Base-by-base conservation (phyloP, 2,888 invertebrate genomes). In the Glyphotaelius pellucidus region DNA sequence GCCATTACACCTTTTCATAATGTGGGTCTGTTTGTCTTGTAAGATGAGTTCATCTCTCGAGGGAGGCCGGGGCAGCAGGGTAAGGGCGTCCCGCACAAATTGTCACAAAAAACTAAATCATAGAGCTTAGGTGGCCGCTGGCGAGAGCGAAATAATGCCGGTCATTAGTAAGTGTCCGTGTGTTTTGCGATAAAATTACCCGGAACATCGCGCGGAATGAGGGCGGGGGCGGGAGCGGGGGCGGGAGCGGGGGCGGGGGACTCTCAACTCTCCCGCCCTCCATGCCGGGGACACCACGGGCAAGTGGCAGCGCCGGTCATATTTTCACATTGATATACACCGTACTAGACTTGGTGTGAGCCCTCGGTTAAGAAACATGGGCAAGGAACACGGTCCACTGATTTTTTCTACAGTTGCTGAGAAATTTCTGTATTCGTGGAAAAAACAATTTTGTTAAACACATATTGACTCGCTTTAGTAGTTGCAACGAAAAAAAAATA, bases 131-230 rank as follows among this genome's bases (percentile, higher is more conserved):
- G 83, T 91, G 86, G 92, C 90, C 87, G 88, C 91, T 89, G 92
- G 93, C 90, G 89, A 90, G 92, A 89, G 89, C 35, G 87, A 92
- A 93, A 89, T 93, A 93, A 93, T 93, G 93, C 92, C 92, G 91
- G 93, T 93, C 93, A 93, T 93, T 93, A 93, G 93, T 93, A 93
- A 93, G 93, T 93, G 93, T 93, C 93, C 93, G 93, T 93, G 93
- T 93, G 93, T 92, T 92, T 88, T 90, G 92, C 89, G 93, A 93
- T 93, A 93, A 93, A 93, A 93, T 93, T 93, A 92, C 92, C 89
- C 91, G 90, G 90, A 87, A 92, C 90, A 90, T 89, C 90, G 83
- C 89, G 32, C 80, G 84, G 81, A 31, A 15, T 67, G 87, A 32
- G 90, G 31, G 38, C 79, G 87, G 80, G 90, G 31, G 38, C 7